Percentiles rank a stretch among this genome's conserved stretches.
Conservation (phyloP, 2,797 vertebrate genomes). For the Acipenser oxyrinchus region DNA sequence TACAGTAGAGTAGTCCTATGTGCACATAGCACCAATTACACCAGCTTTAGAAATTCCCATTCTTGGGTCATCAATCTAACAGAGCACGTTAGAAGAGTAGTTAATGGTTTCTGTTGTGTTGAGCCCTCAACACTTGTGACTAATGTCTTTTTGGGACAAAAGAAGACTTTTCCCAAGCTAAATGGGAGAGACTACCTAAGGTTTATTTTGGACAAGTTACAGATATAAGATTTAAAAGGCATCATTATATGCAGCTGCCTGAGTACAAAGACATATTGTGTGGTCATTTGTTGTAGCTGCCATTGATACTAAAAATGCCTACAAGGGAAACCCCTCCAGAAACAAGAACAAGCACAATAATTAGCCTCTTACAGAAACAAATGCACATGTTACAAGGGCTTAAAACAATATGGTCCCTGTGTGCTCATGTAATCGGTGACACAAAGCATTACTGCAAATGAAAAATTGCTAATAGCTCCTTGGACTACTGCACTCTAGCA, state of each 20-base stretch:
- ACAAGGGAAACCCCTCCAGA: slow-evolving; percentile 13
- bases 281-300: slow-evolving; percentile 16
- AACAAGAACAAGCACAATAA: slow-evolving; percentile 14
- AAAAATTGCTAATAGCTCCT: slow-evolving; percentile 1
- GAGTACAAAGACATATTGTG: slow-evolving; percentile 12
- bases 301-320: slow-evolving; percentile 15
- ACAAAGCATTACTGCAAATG: neutral
- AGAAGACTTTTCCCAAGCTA: slow-evolving; percentile 12
- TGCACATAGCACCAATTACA: neutral
- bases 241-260: slow-evolving; percentile 16
- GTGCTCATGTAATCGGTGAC: neutral
- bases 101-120: slow-evolving; percentile 11
- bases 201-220: slow-evolving; percentile 18
- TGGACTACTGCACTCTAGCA: neutral
- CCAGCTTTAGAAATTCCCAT: slow-evolving; percentile 9
- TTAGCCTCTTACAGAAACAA: slow-evolving; percentile 21
- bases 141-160: slow-evolving; percentile 15
- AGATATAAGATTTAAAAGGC: slow-evolving; percentile 19
- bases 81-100: slow-evolving; percentile 16
- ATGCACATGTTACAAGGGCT: neutral
- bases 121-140: slow-evolving; percentile 16
- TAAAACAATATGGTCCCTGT: slow-evolving; percentile 5
- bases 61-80: slow-evolving; percentile 11
- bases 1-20: neutral
- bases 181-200: slow-evolving; percentile 14